Evolutionary conservation across 2,113 vertebrate genomes (phyloP), one percentile per base, ranked within the genome.

Genomic region (Sander vitreus): DNA sequence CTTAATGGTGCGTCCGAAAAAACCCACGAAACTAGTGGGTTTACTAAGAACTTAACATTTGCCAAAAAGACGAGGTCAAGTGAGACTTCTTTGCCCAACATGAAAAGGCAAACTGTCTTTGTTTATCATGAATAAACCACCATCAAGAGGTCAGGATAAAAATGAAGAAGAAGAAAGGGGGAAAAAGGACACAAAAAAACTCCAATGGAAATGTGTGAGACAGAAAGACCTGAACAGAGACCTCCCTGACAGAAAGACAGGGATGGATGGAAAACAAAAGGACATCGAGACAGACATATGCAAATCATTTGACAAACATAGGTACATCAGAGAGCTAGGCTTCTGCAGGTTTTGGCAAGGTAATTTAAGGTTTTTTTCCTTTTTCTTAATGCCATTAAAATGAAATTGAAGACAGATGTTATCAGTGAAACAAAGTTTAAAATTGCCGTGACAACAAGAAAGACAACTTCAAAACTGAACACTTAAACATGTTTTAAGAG

Each of bases 121-220:
- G 84, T 78, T 88, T 74, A 76, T 78, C 58, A 78, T 71, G 77
- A 83, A 88, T 81, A 89, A 87, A 88, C 70, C 76, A 18, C 69
- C 25, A 43, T 15, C 7, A 13, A 48, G 80, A 80, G 62, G 64
- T 74, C 58, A 74, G 67, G 21, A 19, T 15, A 27, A 47, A 54
- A 48, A 53, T 0, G n/a, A 50, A 53, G 8, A 4, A 21, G 58
- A n/a, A 25, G 27, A 66, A 36, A 50, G 30, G 59, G 23, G 2
- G 8, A 39, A 59, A 65, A 79, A 73, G 18, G 74, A 63, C 65
- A 79, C 23, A 3, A 43, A 58, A 57, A 57, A 27, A 7, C 15
- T 53, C 16, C 23, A 12, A 81, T 53, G 54, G 66, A 62, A 77
- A 65, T 50, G 3, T 50, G 6, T 23, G 36, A 80, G 39, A 74